Base-by-base conservation (phyloP, 1,140 invertebrate genomes). In the Carcinoscorpius rotundicauda region DNA sequence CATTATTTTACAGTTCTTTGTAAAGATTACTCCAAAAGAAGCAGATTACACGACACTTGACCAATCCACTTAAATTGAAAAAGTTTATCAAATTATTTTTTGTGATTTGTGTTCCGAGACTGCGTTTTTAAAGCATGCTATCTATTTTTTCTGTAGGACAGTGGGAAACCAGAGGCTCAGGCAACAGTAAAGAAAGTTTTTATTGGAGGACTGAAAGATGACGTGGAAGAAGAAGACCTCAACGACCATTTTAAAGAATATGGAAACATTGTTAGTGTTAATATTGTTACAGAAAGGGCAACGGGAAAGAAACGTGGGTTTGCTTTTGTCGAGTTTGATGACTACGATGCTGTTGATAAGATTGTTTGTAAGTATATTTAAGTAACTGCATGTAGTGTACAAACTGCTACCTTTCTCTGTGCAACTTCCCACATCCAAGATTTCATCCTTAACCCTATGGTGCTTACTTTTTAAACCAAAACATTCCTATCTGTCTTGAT, bases 301-400 rank as follows among this genome's bases (percentile, higher is more conserved):
- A 93, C 89, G 4, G 89, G 90, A 29, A 93, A 93, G 75, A 93
- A 92, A 68, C 80, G 92, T 60, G 93, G 93, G 9, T 97, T 97
- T 78, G 93, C 88, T 6, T 97, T 97, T 76, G 87, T 97, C 29
- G 91, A 94, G 76, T 97, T 94, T 76, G 91, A 96, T 76, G 93
- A 97, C 75, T 96, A 95, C 77, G 93, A 97, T 80, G 87, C 92
- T 10, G 93, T 97, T 66, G 93, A 97, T 73, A 96, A 96, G 82
- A 88, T 94, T 73, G 91, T 91, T 6, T 65, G 70, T 70, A 71
- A 68, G 70, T 71, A 49, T 3, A 29, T 29, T 29, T 29, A 29
- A 29, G 29, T 29, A 29, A 29, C 29, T 2, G 2, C 29, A 2
- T 29, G 29, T 29, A 29, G 2, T 29, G 29, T 29, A 29, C 29